Conservation (phyloP, 1,140 invertebrate species). For the Aphaenogaster floridana region DNA sequence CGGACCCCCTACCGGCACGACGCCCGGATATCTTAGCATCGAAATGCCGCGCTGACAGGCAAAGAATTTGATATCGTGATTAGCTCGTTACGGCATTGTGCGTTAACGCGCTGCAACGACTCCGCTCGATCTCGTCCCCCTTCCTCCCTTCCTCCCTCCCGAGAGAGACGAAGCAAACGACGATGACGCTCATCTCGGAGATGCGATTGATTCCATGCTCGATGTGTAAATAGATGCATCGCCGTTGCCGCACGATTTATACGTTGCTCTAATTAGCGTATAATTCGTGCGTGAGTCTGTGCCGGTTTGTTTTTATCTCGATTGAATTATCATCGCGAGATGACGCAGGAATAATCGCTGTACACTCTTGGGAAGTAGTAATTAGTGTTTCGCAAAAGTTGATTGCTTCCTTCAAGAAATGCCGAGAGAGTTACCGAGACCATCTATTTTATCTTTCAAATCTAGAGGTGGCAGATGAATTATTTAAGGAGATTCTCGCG, state of each 20-base stretch:
- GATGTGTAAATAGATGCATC: conserved; percentile 70
- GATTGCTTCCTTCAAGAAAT: conserved; percentile 21
- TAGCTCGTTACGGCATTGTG: conserved; percentile 84
- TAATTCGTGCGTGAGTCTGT: conserved; percentile 30
- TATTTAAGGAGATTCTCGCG: background rate
- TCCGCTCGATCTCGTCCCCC: conserved; percentile 66
- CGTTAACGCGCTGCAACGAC: conserved; percentile 77
- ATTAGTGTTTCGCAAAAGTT: conserved; percentile 30
- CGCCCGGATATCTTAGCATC: conserved; percentile 85
- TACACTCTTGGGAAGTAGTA: background rate
- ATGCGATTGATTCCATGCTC: conserved; percentile 69
- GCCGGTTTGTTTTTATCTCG: conserved; percentile 35
- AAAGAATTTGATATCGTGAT: conserved; percentile 87
- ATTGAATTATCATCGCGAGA: conserved; percentile 48
- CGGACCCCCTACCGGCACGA: conserved; percentile 80
- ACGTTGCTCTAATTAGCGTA: conserved; percentile 44
- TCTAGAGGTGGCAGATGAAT: conserved; percentile 1
- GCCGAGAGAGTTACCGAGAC: background rate
- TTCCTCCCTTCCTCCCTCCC: conserved; percentile 17
- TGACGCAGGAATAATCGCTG: conserved; percentile 18
- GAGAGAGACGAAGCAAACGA: conserved; percentile 33
- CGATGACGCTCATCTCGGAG: background rate
- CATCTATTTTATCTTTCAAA: conserved; percentile 21
- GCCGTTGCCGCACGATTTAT: conserved; percentile 8
- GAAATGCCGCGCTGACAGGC: conserved; percentile 85